phyloP scores from a whole-genome alignment of 2,888 invertebrate genomes.

The Amiota communis region DNA sequence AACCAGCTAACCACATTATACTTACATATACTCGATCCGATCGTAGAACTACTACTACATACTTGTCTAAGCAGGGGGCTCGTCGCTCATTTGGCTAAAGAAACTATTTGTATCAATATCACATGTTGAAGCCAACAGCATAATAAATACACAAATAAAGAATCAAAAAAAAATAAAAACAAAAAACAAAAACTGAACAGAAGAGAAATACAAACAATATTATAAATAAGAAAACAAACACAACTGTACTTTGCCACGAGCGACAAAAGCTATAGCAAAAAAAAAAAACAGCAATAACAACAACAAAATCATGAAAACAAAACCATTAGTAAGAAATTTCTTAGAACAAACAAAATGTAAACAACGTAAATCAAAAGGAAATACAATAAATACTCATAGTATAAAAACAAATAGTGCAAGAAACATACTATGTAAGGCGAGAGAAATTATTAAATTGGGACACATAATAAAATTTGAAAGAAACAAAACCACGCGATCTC shows the following conservation, averaged over 20 bases:
- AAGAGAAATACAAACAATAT: constrained; percentile 2
- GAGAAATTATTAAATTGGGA: neutral
- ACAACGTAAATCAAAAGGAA: neutral
- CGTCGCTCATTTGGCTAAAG: neutral
- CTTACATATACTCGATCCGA: no score
- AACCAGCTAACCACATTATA: no score
- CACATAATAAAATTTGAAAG: neutral
- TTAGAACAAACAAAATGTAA: neutral
- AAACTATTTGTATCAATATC: neutral
- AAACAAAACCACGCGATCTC: constrained; percentile 6
- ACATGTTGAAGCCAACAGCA: neutral
- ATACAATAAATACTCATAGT: neutral
- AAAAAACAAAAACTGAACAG: neutral
- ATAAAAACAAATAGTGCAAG: neutral
- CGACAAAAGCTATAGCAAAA: constrained; percentile 9
- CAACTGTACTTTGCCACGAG: constrained; percentile 22
- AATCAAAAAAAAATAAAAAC: neutral
- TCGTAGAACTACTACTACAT: neutral
- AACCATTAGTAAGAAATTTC: constrained; percentile 47
- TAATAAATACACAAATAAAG: neutral
- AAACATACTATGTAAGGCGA: no score
- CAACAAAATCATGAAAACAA: constrained; percentile 5
- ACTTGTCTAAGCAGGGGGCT: constrained; percentile 13
- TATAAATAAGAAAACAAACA: neutral
- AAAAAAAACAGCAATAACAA: no score